Evolutionary conservation across 1,140 invertebrate genomes (phyloP).

Genomic region (Drosophila melanica): DNA sequence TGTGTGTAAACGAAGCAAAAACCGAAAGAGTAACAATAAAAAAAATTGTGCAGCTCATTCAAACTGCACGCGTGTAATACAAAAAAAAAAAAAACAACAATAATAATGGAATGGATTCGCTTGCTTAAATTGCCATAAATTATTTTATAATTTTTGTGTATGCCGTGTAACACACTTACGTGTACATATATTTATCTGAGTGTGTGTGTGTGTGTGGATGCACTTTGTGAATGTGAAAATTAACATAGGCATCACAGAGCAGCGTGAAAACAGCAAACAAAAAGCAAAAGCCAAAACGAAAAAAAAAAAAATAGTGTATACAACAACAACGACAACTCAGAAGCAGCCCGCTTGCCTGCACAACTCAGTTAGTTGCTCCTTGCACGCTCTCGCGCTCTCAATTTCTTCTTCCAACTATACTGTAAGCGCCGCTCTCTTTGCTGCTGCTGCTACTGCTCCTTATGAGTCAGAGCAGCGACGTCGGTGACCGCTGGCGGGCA

Average conservation of each 20-base stretch:
- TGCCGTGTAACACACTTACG: constrained; percentile 26
- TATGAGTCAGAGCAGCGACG: constrained; percentile 45
- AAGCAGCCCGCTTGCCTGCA: constrained; percentile 12
- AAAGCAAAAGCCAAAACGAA: constrained; percentile 46
- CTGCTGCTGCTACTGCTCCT: constrained; percentile 27
- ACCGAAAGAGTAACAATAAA: constrained; percentile 42
- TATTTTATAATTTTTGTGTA: constrained; percentile 68
- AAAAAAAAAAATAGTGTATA: constrained; percentile 34
- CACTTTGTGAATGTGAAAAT: constrained; percentile 46
- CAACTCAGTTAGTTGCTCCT: constrained; percentile 28
- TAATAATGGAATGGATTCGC: constrained; percentile 32
- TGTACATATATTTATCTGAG: neutral
- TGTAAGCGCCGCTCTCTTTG: constrained; percentile 17
- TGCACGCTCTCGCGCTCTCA: constrained; percentile 7
- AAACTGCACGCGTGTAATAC: constrained; percentile 56
- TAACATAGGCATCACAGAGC: constrained; percentile 46
- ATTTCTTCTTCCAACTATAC: neutral
- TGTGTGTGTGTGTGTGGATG: constrained; percentile 9
- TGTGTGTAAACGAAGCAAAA: constrained; percentile 54
- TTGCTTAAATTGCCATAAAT: constrained; percentile 72
- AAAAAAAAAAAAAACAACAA: constrained; percentile 25
- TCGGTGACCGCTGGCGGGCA: constrained; percentile 23
- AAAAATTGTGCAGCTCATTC: constrained; percentile 70
- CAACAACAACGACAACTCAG: constrained; percentile 27
- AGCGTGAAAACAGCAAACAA: constrained; percentile 28